Percentiles rank a stretch among this genome's conserved stretches.
phyloP scores from a whole-genome alignment of 2,797 vertebrate species.

The Tragelaphus eurycerus region DNA sequence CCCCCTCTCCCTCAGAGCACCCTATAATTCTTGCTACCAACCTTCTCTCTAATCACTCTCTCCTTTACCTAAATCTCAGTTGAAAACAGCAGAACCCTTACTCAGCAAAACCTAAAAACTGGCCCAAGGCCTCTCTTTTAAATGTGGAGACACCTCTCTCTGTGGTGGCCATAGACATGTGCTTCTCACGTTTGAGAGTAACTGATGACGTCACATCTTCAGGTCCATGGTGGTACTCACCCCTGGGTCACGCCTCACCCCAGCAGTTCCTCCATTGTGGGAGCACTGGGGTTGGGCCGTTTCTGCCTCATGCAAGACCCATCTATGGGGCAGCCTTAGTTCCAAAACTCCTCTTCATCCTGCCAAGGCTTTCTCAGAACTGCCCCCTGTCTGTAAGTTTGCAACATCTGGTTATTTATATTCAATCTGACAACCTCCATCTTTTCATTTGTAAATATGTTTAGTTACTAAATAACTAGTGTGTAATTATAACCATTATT shows the following conservation, averaged over 20 bases:
- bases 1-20: neutral
- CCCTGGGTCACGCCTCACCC: neutral
- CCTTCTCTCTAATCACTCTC: neutral
- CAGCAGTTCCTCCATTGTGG: neutral
- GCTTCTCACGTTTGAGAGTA: neutral
- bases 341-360: neutral
- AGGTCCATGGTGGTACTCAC: neutral
- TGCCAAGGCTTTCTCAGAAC: neutral
- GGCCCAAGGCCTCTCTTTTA: neutral
- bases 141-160: neutral
- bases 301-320: neutral
- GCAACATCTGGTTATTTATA: neutral
- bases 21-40: neutral
- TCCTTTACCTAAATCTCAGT: neutral
- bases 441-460: neutral
- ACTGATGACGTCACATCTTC: neutral
- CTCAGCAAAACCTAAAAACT: neutral
- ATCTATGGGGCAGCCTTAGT: accelerated
- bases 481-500: neutral
- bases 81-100: neutral
- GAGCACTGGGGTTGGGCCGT: neutral
- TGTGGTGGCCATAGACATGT: neutral
- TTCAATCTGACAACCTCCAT: neutral
- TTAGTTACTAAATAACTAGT: neutral
- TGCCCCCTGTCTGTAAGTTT: neutral